Evolutionary conservation across 2,797 vertebrate species (phyloP).

Genomic region (Tapera naevia): DNA sequence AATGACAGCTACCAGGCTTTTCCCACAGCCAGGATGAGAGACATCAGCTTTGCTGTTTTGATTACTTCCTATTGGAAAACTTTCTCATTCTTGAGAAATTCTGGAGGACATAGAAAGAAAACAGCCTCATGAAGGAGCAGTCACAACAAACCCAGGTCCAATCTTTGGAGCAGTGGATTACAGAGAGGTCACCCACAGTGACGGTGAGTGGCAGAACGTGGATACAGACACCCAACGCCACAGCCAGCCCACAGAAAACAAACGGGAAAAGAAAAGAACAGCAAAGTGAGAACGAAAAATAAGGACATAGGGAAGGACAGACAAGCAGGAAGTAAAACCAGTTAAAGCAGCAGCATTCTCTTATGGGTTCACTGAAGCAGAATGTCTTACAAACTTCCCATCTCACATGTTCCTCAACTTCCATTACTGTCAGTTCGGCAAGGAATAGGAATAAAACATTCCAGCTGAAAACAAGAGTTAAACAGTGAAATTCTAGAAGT

Average conservation of each 20-base stretch:
- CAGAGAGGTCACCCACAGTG: neutral
- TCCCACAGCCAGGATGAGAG: neutral
- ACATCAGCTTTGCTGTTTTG: neutral
- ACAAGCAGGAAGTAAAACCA: neutral
- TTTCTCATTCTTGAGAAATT: conserved; percentile 27
- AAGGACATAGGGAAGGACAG: neutral
- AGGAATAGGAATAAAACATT: conserved; percentile 23
- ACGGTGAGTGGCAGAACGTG: neutral
- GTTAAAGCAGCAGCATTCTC: neutral
- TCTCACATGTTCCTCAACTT: neutral
- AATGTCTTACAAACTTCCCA: conserved; percentile 20
- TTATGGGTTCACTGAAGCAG: neutral
- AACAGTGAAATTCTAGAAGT: conserved; percentile 20
- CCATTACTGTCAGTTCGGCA: conserved; percentile 17
- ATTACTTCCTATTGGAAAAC: neutral
- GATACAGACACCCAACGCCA: neutral
- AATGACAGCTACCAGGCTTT: neutral
- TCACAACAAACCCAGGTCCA: neutral
- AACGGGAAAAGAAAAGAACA: neutral
- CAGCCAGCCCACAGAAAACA: neutral
- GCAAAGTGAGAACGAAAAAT: neutral
- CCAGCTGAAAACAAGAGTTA: conserved; percentile 39
- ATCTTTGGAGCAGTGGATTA: neutral
- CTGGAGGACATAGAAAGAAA: neutral
- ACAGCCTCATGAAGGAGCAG: neutral